phyloP scores from a whole-genome alignment of 2,113 vertebrate species.

The Mionectes macconnelli region DNA sequence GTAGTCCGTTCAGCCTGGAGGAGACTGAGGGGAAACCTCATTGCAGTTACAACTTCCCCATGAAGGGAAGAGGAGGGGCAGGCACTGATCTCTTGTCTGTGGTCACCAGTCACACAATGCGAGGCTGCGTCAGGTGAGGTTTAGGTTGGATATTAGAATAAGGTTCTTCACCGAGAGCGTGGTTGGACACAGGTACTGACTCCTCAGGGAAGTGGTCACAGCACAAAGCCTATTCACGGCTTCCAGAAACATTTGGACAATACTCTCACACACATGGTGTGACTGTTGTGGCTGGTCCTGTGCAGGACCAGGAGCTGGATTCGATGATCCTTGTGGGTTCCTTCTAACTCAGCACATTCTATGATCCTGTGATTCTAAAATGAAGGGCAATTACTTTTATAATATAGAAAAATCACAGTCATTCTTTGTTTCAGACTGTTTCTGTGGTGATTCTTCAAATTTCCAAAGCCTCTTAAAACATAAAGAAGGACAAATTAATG shows the following conservation, averaged over 20 bases:
- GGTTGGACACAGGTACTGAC: background rate
- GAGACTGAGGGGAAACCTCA: background rate
- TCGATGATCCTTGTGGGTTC: background rate
- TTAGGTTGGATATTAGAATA: background rate
- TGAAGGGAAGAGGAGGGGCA: background rate
- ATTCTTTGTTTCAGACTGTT: background rate
- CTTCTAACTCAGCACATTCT: background rate
- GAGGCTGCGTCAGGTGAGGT: background rate
- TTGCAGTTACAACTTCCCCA: too few species aligned
- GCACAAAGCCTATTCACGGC: too few species aligned
- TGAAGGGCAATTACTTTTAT: background rate
- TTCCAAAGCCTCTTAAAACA: background rate
- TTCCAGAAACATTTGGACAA: background rate
- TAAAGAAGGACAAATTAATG: background rate
- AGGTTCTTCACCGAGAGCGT: background rate
- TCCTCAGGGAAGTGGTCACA: background rate
- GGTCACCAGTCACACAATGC: background rate
- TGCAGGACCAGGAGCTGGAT: background rate
- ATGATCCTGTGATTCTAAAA: background rate
- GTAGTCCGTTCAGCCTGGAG: background rate
- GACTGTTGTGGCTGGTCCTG: background rate
- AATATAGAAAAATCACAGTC: background rate
- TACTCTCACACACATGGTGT: background rate
- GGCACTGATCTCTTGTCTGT: background rate
- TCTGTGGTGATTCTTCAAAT: background rate